Conservation (phyloP, 2,888 invertebrate genomes). For the Xestia rhomboidea region DNA sequence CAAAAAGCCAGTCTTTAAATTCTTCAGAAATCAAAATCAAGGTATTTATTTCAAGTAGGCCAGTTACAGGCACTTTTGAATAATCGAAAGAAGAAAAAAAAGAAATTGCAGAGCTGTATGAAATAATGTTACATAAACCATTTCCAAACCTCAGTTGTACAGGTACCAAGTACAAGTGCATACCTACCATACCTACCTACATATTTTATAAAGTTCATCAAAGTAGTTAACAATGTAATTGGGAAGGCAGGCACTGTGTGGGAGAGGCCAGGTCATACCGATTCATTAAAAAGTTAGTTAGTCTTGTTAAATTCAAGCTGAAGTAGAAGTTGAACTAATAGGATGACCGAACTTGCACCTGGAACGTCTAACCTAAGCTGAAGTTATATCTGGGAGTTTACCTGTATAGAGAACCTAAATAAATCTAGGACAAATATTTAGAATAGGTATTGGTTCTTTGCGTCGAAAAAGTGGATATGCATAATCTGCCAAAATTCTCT, state of each 20-base stretch:
- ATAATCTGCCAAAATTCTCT: neutral
- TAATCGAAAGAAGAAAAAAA: too few species aligned
- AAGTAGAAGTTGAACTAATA: slow-evolving; percentile 45
- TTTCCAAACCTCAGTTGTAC: neutral
- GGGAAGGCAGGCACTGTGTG: slow-evolving; percentile 1
- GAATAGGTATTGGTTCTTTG: neutral
- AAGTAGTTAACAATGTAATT: slow-evolving; percentile 42
- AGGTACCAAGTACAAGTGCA: too few species aligned
- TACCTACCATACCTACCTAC: neutral
- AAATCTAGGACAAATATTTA: neutral
- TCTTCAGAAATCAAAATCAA: too few species aligned
- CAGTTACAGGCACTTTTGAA: too few species aligned
- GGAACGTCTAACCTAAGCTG: neutral
- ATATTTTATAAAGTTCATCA: slow-evolving; percentile 26
- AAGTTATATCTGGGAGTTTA: neutral
- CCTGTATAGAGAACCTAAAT: neutral
- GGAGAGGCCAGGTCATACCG: slow-evolving; percentile 26
- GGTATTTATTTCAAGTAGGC: too few species aligned
- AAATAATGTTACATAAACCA: neutral
- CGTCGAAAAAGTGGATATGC: neutral
- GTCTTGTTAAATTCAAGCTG: slow-evolving; percentile 29
- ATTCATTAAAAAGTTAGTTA: slow-evolving; percentile 57
- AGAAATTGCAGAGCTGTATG: neutral
- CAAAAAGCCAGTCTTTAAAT: neutral
- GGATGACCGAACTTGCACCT: slow-evolving; percentile 45